Evolutionary conservation across 1,140 invertebrate genomes (phyloP).

Genomic region (Liolophura sinensis): DNA sequence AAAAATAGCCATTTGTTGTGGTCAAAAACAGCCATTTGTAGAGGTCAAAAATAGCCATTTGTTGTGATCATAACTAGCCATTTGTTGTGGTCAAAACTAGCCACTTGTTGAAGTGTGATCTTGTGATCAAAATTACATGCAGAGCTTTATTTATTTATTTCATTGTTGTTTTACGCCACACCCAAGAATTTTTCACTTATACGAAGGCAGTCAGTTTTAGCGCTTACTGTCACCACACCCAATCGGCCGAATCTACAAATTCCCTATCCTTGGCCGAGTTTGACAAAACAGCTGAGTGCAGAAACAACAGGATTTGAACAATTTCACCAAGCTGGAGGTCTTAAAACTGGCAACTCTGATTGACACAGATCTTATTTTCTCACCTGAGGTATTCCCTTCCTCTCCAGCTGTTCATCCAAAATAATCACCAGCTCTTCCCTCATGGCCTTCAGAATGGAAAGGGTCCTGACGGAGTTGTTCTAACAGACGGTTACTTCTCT

Average conservation of each 20-base stretch:
- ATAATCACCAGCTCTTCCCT: slow-evolving; percentile 43
- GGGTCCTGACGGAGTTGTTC: slow-evolving; percentile 46
- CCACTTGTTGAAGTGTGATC: too few species aligned
- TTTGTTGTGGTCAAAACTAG: too few species aligned
- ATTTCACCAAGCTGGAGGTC: too few species aligned
- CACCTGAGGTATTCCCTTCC: slow-evolving; percentile 47
- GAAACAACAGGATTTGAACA: background rate
- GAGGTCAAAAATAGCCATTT: too few species aligned
- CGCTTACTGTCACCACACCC: background rate
- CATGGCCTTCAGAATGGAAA: slow-evolving; percentile 46
- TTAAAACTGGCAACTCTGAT: too few species aligned
- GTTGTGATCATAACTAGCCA: too few species aligned
- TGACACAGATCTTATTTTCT: too few species aligned
- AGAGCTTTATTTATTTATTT: too few species aligned
- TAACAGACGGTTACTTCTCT: slow-evolving; percentile 40
- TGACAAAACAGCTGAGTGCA: background rate
- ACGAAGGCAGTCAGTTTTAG: background rate
- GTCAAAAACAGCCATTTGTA: too few species aligned
- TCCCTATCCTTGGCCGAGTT: background rate
- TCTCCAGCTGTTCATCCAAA: slow-evolving; percentile 43
- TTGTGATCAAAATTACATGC: too few species aligned
- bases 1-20: too few species aligned
- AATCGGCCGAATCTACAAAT: background rate
- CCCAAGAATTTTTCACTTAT: background rate
- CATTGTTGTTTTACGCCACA: too few species aligned